Evolutionary conservation across 2,113 vertebrate genomes (phyloP).

Genomic region (human (Homo sapiens)): DNA sequence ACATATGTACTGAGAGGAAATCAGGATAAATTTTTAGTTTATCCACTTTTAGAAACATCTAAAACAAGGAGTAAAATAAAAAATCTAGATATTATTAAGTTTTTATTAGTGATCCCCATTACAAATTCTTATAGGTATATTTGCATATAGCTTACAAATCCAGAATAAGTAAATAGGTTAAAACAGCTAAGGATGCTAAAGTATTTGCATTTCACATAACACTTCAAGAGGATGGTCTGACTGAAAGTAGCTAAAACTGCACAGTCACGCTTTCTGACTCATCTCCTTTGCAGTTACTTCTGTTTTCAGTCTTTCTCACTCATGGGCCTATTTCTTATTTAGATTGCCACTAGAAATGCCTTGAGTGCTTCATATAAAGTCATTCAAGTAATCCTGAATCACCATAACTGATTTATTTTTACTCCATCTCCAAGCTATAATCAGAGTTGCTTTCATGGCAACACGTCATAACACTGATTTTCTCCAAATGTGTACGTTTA

Average conservation of each 20-base stretch:
- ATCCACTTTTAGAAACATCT: neutral
- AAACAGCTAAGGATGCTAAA: neutral
- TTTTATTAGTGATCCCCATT: constrained; percentile 5
- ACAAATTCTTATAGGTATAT: neutral
- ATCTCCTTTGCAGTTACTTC: neutral
- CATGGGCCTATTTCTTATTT: neutral
- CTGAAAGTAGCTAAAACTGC: neutral
- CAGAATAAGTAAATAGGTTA: neutral
- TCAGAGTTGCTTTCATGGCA: neutral
- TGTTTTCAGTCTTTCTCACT: neutral
- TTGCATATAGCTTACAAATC: constrained; percentile 1
- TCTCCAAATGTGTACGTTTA: neutral
- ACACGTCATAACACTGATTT: neutral
- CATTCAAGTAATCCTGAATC: constrained; percentile 14
- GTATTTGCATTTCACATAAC: neutral
- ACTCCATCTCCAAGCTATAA: neutral
- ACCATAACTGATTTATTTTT: neutral
- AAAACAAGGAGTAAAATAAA: neutral
- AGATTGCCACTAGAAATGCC: neutral
- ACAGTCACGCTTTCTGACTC: neutral
- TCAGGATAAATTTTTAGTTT: neutral
- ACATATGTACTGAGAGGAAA: neutral
- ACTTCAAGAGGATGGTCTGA: neutral
- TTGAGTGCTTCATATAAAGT: neutral
- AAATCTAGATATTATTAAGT: neutral